These are phyloP conservation scores for Sclerodermus sp. DNA, from an alignment of 2,888 invertebrate species.

Conservation along the genomic window DNA sequence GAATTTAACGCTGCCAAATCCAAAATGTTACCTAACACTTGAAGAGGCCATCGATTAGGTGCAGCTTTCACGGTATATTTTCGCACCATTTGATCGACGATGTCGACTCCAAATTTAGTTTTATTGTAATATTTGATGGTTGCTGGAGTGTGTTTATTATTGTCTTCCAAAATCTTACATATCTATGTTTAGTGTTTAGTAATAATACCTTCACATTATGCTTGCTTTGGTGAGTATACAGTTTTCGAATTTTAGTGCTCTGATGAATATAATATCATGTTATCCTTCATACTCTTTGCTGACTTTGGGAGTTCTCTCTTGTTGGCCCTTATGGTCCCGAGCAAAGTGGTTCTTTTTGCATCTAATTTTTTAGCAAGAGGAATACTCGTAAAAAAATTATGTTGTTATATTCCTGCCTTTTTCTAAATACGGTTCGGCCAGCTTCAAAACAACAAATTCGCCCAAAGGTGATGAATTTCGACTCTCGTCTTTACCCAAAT, in stretches of 20 bases:
- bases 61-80: constrained; percentile 34
- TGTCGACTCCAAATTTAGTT: constrained; percentile 28
- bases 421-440: constrained; percentile 13
- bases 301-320: constrained; percentile 22
- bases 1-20: constrained; percentile 30
- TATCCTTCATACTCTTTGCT: constrained; percentile 23
- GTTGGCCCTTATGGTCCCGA: constrained; percentile 25
- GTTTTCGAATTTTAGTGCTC: constrained; percentile 13
- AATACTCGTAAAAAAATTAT: constrained; percentile 29
- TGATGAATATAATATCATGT: constrained; percentile 19
- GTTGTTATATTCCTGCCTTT: constrained; percentile 24
- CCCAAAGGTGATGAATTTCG: constrained; percentile 13
- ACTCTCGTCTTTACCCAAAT: constrained; percentile 24
- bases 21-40: constrained; percentile 25
- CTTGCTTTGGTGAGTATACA: constrained; percentile 28
- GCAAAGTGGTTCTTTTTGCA: too few species aligned
- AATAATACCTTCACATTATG: constrained; percentile 25
- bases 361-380: constrained; percentile 20
- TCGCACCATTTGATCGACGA: constrained; percentile 36
- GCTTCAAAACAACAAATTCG: constrained; percentile 12
- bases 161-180: constrained; percentile 21
- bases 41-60: constrained; percentile 25
- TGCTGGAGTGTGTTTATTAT: constrained; percentile 19
- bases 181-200: constrained; percentile 25
- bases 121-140: constrained; percentile 31